phyloP scores from a whole-genome alignment of 2,888 invertebrate species.

The Ethmia dodecea region DNA sequence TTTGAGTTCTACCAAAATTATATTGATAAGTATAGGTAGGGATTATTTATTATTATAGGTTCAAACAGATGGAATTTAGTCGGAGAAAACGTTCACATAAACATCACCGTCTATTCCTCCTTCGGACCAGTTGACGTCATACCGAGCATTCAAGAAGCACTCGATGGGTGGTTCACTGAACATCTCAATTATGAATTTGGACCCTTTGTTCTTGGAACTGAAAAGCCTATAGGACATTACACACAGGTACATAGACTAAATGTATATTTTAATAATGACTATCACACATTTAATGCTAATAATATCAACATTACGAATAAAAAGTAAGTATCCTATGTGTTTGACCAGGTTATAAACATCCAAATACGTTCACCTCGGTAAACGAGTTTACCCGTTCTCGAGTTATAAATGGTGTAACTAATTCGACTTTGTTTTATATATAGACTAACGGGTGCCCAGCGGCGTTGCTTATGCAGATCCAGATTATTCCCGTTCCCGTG shows the following conservation, averaged over 20 bases:
- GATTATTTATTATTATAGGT: conserved; percentile 13
- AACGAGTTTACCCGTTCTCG: not conserved
- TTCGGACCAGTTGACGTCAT: conserved; percentile 13
- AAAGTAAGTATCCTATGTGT: not conserved
- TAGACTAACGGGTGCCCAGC: too few relatives aligned
- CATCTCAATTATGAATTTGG: conserved; percentile 23
- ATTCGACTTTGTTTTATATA: not conserved
- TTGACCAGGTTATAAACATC: not conserved
- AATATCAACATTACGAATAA: conserved; percentile 7
- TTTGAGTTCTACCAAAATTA: not conserved
- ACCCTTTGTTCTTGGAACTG: conserved; percentile 21
- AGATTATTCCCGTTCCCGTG: too few relatives aligned
- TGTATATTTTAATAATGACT: conserved; percentile 16
- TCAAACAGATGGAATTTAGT: conserved; percentile 26
- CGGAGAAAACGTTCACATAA: conserved; percentile 25
- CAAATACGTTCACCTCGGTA: not conserved
- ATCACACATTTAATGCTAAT: too few relatives aligned
- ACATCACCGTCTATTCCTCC: conserved; percentile 12
- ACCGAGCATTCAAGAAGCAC: conserved; percentile 25
- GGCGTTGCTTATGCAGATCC: too few relatives aligned
- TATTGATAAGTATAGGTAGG: too few relatives aligned
- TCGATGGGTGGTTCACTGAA: conserved; percentile 27
- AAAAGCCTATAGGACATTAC: conserved; percentile 26
- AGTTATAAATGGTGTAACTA: not conserved
- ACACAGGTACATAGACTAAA: conserved; percentile 28